Evolutionary conservation across 2,888 invertebrate genomes (phyloP).

Genomic region (Yponomeuta plumbellus): DNA sequence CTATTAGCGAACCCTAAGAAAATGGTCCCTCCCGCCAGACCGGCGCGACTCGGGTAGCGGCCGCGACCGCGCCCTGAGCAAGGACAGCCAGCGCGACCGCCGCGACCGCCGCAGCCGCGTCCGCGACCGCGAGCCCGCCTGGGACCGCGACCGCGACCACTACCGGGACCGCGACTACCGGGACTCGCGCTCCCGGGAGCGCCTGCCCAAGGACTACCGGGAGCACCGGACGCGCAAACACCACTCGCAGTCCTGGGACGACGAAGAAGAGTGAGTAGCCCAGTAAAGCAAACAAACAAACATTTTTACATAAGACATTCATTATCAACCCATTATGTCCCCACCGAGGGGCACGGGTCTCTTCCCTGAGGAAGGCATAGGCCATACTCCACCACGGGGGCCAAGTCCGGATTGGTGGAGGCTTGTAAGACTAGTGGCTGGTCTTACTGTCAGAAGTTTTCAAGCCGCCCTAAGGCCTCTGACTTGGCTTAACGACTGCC

Average conservation of each 20-base stretch:
- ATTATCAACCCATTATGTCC: no score
- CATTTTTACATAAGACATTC: no score
- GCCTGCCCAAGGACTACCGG: slow-evolving; percentile 71
- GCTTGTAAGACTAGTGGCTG: no score
- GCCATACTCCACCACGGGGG: no score
- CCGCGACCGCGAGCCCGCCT: slow-evolving; percentile 58
- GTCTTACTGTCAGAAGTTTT: no score
- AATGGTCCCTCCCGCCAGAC: slow-evolving; percentile 28
- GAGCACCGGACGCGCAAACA: slow-evolving; percentile 76
- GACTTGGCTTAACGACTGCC: no score
- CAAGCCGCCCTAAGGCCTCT: no score
- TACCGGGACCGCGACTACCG: slow-evolving; percentile 59
- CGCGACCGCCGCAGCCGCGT: slow-evolving; percentile 42
- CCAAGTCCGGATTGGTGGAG: no score
- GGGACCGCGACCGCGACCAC: slow-evolving; percentile 67
- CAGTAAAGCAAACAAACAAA: no score
- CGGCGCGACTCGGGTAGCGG: slow-evolving; percentile 63
- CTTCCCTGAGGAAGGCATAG: no score
- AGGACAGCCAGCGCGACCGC: slow-evolving; percentile 34
- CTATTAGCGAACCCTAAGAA: no score
- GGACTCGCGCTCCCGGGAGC: slow-evolving; percentile 58
- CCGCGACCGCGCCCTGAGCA: slow-evolving; percentile 35
- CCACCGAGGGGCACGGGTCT: no score
- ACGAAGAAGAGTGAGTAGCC: slow-evolving; percentile 81
- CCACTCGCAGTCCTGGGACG: slow-evolving; percentile 80